Base-by-base conservation (phyloP, 1,140 invertebrate genomes). In the Cydia splendana region DNA sequence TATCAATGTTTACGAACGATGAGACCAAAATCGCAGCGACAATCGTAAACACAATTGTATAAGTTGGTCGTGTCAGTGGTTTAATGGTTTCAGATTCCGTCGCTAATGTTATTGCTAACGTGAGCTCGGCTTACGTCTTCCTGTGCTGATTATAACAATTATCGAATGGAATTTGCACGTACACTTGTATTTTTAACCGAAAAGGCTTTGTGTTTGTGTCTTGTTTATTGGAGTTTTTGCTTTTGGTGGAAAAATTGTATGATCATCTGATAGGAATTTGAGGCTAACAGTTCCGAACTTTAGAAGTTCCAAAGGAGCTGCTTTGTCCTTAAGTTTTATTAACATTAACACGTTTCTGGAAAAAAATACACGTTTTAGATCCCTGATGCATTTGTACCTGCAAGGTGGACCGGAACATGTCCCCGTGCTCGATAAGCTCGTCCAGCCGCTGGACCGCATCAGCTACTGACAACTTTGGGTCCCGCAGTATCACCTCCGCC, bases 371-470 rank as follows among this genome's bases (percentile, higher is more conserved):
- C 12, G 45, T 48, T 18, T 18, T n/a, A 18, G 2, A 57, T 57
- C n/a, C 51, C 51, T 53, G 51, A 7, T 53, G 18, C 57, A 24
- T n/a, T 24, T 10, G 57, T 95, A 96, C 96, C 95, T 95, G 86
- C 81, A 95, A 88, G n/a, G 94, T 94, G 9, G 93, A 92, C 57
- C 94, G 88, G 88, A 95, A 96, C 75, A 96, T 86, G 77, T 95
- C 93, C 45, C 95, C 95, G 62, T 95, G 92, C 24, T 93, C 87
- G 74, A 95, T 91, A 20, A 94, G 78, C 13, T 94, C 92, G 75
- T 94, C 81, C 13, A 96, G 88, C 53, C 93, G 92, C 13, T 90
- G 85, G 28, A 95, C 84, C 0, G 94, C 88, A 18, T 86, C 81
- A 15, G 93, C 84, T 18, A 96, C 93, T 0, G 94, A 94, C 10